Base-by-base conservation (phyloP, 2,797 vertebrate species). In the Cheirogaleus major region DNA sequence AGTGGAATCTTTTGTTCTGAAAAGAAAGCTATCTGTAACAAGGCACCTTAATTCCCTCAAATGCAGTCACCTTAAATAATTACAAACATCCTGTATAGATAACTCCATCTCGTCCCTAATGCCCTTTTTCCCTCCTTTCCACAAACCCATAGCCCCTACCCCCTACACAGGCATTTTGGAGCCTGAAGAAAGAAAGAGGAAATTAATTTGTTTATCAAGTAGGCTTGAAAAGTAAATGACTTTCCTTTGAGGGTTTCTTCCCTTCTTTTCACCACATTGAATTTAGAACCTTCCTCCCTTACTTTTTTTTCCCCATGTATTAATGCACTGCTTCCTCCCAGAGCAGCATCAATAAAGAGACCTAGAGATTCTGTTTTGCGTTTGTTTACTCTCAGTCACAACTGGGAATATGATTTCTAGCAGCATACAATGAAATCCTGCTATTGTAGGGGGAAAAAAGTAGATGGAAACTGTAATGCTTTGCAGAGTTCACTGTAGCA, bases 141-240 rank as follows among this genome's bases (percentile, higher is more conserved):
- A 73, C 4, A 50, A 57, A 65, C 9, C 22, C 52, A 61, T 52
- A 11, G 20, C 5, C 13, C 3, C 5, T 69, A 35, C 0, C 1
- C 7, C 9, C 48, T 73, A 38, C 23, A 38, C 2, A 61, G 50
- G 12, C n/a, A 61, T 95, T 93, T 89, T 75, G 32, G 25, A 86
- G 48, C 55, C 52, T 70, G 48, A 14, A 78, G 32, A 12, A 87
- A 61, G 20, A 93, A 80, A 86, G 38, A 45, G 13, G 27, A 76
- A 89, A 93, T 91, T 93, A 93, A 93, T 84, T 78, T 92, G 38
- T 73, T 91, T 84, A 81, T 88, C 59, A 92, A 22, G 32, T 76
- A 57, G 27, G 43, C 38, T 55, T 52, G 23, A 45, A 91, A 81
- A 95, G 41, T 61, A 85, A 94, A 70, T 43, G 57, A 30, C 25